Base-by-base conservation (phyloP, 2,888 invertebrate genomes). In the Incurvaria masculella region DNA sequence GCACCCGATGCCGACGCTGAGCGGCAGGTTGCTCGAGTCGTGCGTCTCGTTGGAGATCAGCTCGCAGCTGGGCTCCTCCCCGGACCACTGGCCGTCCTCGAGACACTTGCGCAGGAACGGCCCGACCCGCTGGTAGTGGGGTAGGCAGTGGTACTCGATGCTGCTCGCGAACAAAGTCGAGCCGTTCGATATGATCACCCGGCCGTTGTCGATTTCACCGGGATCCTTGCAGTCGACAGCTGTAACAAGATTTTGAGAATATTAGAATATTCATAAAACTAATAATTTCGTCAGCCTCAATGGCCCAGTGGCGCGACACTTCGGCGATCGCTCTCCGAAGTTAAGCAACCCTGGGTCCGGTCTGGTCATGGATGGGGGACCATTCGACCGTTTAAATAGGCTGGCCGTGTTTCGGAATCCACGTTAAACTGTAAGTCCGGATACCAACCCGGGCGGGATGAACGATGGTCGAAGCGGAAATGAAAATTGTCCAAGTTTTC, bases 71-170 rank as follows among this genome's bases (percentile, higher is more conserved):
- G 94, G 94, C 57, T 91, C 89, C 46, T 89, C 89, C 0, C 93
- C 93, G 3, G 92, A 92, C 94, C 95, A 95, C 42, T 81, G 78
- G 3, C 90, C 93, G 52, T 88, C 89, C 48, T 91, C 91, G 68
- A 86, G 78, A 62, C 94, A 95, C 62, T 91, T 91, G 50, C 94
- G 80, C 18, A 92, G 69, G 64, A 91, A 90, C 0, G 90, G 88
- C 0, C 94, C 94, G 1, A 87, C 85, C 10, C 92, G 80, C 61
- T 89, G 88, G 71, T 82, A 93, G 58, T 88, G 89, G 2, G 93
- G 94, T 49, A 94, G 69, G 63, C 95, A 95, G 62, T 94, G 93
- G 66, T 94, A 94, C 64, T 94, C 94, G 1, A 92, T 87, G 0
- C 90, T 87, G 47, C 91, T 91, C 23, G 89, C 90, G 64, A 88